Evolutionary conservation across 1,140 invertebrate genomes (phyloP), one percentile per base, ranked within the genome.

Genomic region (Leptopilina boulardi): DNA sequence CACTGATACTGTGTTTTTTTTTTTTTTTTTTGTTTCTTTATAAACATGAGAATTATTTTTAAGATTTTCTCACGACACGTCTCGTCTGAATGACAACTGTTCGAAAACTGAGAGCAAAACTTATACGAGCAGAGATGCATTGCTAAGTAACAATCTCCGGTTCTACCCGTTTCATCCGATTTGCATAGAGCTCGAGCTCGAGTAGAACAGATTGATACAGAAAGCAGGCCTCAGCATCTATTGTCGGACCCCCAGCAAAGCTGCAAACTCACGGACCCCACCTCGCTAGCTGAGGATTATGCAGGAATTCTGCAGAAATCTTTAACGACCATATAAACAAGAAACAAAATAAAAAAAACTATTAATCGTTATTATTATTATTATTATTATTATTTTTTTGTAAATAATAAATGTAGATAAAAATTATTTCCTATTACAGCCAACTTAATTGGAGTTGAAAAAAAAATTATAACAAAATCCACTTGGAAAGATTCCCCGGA

Each of bases 121-220:
- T 80, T 38, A 9, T 9, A 77, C 79, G n/a, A 77, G 79, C 72
- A 80, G 82, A 76, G 47, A 74, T 73, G 9, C 34, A 8, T 38
- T 70, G 38, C 13, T 72, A 18, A 41, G 19, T 11, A 80, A 82
- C 77, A 72, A 47, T 74, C 80, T 83, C 85, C 84, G 82, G 86
- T 87, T 84, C 82, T 85, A 89, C 87, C 81, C 71, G 87, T 89
- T 89, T 82, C 71, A 76, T 75, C 74, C 83, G 75, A 91, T 91
- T 91, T 91, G 90, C 90, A 91, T 91, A 89, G 87, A 91, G 90
- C 90, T 90, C 85, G 82, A 38, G 85, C 80, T 85, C 71, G 56
- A 75, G 82, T 73, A 75, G 82, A 74, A 79, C 77, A 83, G 79
- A 87, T 86, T 85, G 83, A 74, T 77, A 59, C 80, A 80, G 80